Evolutionary conservation across 2,113 vertebrate species (phyloP).

Genomic region (Semicossyphus pulcher): DNA sequence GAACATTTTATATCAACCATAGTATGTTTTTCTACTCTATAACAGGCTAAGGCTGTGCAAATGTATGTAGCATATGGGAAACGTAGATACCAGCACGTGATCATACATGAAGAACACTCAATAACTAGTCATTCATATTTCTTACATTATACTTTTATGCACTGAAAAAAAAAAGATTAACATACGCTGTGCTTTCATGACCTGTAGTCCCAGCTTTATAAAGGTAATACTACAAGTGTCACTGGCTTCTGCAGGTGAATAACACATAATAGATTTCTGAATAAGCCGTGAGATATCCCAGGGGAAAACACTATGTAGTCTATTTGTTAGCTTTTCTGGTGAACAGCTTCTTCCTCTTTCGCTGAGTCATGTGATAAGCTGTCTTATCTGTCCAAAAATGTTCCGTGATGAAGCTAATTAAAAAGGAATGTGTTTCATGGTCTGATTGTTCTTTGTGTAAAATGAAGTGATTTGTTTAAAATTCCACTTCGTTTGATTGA

Average conservation of each 20-base stretch:
- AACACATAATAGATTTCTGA: conserved; percentile 35
- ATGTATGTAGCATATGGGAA: background rate
- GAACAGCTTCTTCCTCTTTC: background rate
- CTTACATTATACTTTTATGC: too few relatives aligned
- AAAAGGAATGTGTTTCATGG: background rate
- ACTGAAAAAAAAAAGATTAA: conserved; percentile 21
- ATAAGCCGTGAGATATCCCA: conserved; percentile 1
- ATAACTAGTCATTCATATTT: too few relatives aligned
- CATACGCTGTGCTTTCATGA: conserved; percentile 29
- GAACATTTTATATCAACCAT: conserved; percentile 5
- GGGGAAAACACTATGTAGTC: background rate
- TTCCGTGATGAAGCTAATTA: background rate
- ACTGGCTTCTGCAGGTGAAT: conserved; percentile 39
- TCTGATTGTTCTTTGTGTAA: background rate
- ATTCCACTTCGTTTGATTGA: too few relatives aligned
- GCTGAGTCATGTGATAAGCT: background rate
- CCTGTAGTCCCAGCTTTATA: conserved; percentile 10
- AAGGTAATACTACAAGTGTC: conserved; percentile 41
- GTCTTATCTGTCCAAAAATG: background rate
- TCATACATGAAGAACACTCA: too few relatives aligned
- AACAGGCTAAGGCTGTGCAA: background rate
- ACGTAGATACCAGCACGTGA: background rate
- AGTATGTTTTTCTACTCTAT: background rate
- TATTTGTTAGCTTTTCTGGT: background rate
- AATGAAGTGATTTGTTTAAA: background rate